These are phyloP conservation scores for Drosophila colorata DNA, from an alignment of 2,888 invertebrate genomes.

Conservation along the genomic window DNA sequence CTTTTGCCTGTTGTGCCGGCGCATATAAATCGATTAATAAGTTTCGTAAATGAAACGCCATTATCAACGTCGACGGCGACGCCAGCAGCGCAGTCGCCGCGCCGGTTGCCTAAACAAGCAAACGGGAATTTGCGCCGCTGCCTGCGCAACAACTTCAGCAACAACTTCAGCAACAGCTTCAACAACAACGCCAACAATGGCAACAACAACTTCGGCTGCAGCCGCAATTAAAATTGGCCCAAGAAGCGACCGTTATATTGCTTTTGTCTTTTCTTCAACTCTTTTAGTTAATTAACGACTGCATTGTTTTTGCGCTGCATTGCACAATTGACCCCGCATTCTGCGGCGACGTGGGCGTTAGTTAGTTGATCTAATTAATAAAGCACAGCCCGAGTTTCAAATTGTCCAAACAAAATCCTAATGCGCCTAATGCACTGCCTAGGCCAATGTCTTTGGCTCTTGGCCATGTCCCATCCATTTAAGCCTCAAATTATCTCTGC, in stretches of 20 bases:
- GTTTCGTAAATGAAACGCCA: constrained; percentile 75
- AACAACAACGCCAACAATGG: background rate
- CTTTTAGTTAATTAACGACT: constrained; percentile 48
- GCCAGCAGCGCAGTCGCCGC: constrained; percentile 13
- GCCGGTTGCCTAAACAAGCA: constrained; percentile 44
- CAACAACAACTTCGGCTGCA: constrained; percentile 32
- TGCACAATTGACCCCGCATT: constrained; percentile 16
- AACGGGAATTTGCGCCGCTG: constrained; percentile 46
- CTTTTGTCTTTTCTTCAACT: constrained; percentile 3
- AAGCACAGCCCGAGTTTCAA: constrained; percentile 20
- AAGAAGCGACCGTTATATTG: constrained; percentile 21
- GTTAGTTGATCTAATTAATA: constrained; percentile 31
- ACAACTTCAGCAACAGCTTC: constrained; percentile 9
- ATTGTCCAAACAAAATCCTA: constrained; percentile 21
- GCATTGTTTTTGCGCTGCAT: constrained; percentile 27
- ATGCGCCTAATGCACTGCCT: constrained; percentile 31
- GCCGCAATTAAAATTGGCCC: constrained; percentile 50
- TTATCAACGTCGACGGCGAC: constrained; percentile 52
- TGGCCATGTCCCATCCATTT: constrained; percentile 36
- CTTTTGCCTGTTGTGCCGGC: constrained; percentile 58
- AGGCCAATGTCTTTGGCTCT: constrained; percentile 38
- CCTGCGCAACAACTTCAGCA: constrained; percentile 50
- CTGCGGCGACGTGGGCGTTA: constrained; percentile 31
- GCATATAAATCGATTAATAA: constrained; percentile 81
- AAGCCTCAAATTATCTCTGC: constrained; percentile 39